Percentiles rank a stretch among this genome's conserved stretches.
Evolutionary conservation across 1,140 invertebrate genomes (phyloP).

Genomic region (Pemphigus obesinymphae): DNA sequence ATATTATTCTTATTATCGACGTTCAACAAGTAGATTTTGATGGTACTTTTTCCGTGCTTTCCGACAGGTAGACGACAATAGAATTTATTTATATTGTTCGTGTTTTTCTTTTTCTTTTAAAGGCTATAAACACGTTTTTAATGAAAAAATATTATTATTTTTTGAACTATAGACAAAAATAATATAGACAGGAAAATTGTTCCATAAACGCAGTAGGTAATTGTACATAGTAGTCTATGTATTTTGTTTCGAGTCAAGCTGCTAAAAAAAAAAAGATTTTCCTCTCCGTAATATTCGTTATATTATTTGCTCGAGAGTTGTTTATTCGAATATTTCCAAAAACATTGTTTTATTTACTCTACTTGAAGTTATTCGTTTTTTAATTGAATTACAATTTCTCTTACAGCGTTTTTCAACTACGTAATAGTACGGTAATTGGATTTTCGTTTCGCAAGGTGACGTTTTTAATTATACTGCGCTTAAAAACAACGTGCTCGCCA

Average conservation of each 20-base stretch:
- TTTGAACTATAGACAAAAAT: neutral
- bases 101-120: neutral
- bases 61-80: neutral
- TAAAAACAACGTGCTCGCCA: neutral
- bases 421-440: slow-evolving; percentile 23
- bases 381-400: slow-evolving; percentile 39
- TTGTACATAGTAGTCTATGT: neutral
- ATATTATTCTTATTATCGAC: too few relatives aligned
- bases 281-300: neutral
- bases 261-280: neutral
- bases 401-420: slow-evolving; percentile 23
- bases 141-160: neutral
- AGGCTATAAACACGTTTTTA: neutral
- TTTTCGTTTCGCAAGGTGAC: slow-evolving; percentile 24
- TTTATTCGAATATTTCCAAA: slow-evolving; percentile 32
- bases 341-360: slow-evolving; percentile 27
- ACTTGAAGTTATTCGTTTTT: slow-evolving; percentile 17
- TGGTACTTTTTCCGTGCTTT: neutral
- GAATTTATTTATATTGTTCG: neutral
- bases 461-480: slow-evolving; percentile 31
- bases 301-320: neutral
- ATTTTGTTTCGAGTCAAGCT: neutral
- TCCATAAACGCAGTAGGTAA: too few relatives aligned
- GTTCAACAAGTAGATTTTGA: neutral
- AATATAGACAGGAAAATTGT: neutral